These are phyloP conservation scores for Micromussa lordhowensis DNA, from an alignment of 92 coral and sea anemone species.

Conservation along the genomic window DNA sequence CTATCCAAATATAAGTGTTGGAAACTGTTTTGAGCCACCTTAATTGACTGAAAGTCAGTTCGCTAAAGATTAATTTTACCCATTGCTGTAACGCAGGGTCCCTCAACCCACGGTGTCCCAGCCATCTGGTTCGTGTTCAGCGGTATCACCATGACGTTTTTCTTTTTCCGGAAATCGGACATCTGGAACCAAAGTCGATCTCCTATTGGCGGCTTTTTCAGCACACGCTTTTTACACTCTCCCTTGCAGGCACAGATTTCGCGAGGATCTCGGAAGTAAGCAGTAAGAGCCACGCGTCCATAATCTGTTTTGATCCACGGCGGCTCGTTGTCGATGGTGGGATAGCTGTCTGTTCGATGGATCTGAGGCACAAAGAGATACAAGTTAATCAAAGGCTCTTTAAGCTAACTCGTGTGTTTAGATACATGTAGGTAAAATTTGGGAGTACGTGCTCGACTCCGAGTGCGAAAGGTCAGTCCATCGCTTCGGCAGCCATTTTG, in stretches of 20 bases:
- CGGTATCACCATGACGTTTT: constrained; percentile 58
- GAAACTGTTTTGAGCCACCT: too few species aligned
- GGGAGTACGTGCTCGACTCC: too few species aligned
- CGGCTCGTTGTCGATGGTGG: constrained; percentile 63
- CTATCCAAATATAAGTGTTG: too few species aligned
- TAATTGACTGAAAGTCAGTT: too few species aligned
- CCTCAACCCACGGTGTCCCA: constrained; percentile 84
- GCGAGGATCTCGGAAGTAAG: constrained; percentile 79
- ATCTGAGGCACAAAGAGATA: constrained; percentile 45
- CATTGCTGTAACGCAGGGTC: constrained; percentile 78
- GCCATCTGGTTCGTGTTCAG: constrained; percentile 48
- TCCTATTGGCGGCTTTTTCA: constrained; percentile 56
- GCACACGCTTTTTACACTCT: constrained; percentile 37
- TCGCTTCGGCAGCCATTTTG: too few species aligned
- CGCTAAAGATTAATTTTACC: constrained; percentile 42
- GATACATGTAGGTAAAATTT: too few species aligned
- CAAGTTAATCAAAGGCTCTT: too few species aligned
- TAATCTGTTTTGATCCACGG: constrained; percentile 75
- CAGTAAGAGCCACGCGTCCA: constrained; percentile 72
- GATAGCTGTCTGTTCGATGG: constrained; percentile 43
- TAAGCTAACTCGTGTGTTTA: too few species aligned
- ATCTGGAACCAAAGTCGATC: constrained; percentile 83
- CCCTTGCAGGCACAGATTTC: constrained; percentile 62
- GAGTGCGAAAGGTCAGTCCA: too few species aligned
- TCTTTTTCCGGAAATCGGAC: constrained; percentile 39